Conservation (phyloP, 2,797 vertebrate species). For the Gila robusta region DNA sequence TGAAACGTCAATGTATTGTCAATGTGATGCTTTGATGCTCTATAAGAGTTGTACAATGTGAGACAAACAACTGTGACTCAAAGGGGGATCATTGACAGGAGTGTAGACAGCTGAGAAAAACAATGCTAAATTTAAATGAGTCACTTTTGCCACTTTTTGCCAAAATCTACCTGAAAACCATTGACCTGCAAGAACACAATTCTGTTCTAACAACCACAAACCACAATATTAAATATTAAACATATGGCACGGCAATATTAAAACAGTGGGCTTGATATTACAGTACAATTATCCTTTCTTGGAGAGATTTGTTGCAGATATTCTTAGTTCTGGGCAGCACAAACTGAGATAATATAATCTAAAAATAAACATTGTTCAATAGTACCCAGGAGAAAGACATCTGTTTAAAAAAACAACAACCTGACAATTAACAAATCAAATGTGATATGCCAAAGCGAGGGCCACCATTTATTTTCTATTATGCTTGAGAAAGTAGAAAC, state of each 20-base stretch:
- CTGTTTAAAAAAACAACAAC: background rate
- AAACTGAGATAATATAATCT: background rate
- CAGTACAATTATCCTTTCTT: background rate
- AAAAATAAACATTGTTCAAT: background rate
- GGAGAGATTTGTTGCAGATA: background rate
- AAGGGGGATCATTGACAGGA: background rate
- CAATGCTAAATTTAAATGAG: background rate
- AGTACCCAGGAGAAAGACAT: background rate
- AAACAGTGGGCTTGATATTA: background rate
- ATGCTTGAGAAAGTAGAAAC: slow-evolving; percentile 4
- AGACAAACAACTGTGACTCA: slow-evolving; percentile 8
- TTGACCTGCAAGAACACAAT: background rate
- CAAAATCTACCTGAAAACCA: background rate
- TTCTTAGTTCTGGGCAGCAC: background rate
- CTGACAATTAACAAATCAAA: slow-evolving; percentile 18
- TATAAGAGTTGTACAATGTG: background rate
- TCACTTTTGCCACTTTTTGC: background rate
- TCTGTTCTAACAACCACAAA: background rate
- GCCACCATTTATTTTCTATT: slow-evolving; percentile 7
- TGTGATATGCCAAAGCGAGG: background rate
- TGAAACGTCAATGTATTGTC: background rate
- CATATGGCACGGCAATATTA: too few species aligned
- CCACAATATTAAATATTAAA: too few species aligned
- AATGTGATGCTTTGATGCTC: slow-evolving; percentile 21
- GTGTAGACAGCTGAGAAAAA: background rate